Conservation (phyloP, 92 coral and sea anemone genomes). For the Porites cylindrica region DNA sequence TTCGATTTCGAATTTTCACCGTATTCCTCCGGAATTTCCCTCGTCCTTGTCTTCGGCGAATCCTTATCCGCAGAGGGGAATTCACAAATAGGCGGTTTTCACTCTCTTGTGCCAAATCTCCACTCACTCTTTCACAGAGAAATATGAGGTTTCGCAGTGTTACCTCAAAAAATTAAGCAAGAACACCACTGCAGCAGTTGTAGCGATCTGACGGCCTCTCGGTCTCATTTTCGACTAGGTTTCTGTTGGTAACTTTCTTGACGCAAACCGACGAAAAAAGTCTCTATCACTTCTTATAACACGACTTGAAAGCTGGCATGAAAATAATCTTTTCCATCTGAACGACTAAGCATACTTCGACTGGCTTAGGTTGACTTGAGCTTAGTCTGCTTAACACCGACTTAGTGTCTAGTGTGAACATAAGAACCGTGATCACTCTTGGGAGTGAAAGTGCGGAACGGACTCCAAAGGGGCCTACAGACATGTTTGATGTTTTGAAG, state of each 20-base stretch:
- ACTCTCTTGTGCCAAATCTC: conserved; percentile 34
- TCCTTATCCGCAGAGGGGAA: not conserved
- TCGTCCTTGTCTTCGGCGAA: conserved; percentile 14
- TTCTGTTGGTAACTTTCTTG: too few species aligned
- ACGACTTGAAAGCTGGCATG: conserved; percentile 20
- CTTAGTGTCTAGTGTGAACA: conserved; percentile 18
- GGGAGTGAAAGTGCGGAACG: too few species aligned
- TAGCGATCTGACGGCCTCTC: conserved; percentile 43
- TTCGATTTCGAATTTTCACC: conserved; percentile 59
- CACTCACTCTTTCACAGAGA: conserved; percentile 38
- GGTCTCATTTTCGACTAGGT: conserved; percentile 26
- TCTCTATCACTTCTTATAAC: not conserved
- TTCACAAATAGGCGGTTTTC: conserved; percentile 26
- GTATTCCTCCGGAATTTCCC: conserved; percentile 29
- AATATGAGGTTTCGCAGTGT: conserved; percentile 30
- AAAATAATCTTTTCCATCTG: conserved; percentile 17
- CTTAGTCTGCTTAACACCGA: not conserved
- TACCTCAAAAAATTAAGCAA: conserved; percentile 33
- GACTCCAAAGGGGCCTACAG: too few species aligned
- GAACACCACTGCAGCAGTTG: conserved; percentile 27
- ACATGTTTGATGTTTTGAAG: too few species aligned
- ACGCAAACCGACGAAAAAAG: too few species aligned
- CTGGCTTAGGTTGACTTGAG: not conserved
- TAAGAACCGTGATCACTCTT: not conserved
- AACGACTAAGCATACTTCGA: conserved; percentile 15